Evolutionary conservation across 2,888 invertebrate genomes (phyloP).

Genomic region (Eupelmus urozonus): DNA sequence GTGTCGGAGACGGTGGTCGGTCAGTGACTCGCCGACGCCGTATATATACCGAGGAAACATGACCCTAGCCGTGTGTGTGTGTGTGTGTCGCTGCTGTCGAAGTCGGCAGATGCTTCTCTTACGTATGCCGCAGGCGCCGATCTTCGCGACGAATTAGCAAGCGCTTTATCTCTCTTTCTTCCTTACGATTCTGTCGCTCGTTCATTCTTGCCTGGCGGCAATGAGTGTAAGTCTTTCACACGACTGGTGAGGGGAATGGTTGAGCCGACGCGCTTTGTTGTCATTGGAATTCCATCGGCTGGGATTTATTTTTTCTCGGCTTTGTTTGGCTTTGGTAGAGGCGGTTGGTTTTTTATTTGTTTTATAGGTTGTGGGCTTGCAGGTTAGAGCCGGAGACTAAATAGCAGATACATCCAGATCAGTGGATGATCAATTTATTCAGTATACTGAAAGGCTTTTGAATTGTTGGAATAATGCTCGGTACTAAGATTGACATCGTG

Average conservation of each 20-base stretch:
- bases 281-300: no score
- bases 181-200: not conserved
- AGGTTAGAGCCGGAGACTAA: no score
- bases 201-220: not conserved
- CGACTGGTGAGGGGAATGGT: no score
- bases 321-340: no score
- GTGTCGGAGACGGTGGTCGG: constrained; percentile 59
- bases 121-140: constrained; percentile 40
- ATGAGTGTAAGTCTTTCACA: not conserved
- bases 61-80: constrained; percentile 55
- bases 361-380: no score
- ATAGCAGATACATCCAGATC: no score
- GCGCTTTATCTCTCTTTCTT: not conserved
- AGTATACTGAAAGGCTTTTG: no score
- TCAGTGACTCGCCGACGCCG: constrained; percentile 66
- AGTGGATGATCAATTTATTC: no score
- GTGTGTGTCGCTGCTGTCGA: not conserved
- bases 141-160: constrained; percentile 33
- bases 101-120: constrained; percentile 26
- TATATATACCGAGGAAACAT: constrained; percentile 57
- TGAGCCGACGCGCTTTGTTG: not conserved
- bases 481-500: no score
- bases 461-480: no score
- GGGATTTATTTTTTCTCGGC: no score
- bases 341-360: no score